These are phyloP conservation scores for Drosophila colorata DNA, from an alignment of 2,888 invertebrate genomes.

Conservation along the genomic window DNA sequence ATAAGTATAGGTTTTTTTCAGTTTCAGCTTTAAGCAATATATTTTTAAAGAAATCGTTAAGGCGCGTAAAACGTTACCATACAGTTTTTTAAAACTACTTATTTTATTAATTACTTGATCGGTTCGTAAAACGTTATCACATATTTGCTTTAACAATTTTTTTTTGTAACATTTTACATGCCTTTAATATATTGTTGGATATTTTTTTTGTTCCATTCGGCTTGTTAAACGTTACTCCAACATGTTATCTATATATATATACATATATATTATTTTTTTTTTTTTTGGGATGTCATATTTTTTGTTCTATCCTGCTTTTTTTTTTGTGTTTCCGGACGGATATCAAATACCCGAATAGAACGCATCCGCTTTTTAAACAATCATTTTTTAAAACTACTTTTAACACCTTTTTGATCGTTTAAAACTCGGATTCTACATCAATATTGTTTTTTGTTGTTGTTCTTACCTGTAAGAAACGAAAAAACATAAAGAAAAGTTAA, in stretches of 20 bases:
- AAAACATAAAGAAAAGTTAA: background rate
- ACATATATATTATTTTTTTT: constrained; percentile 1
- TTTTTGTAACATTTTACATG: constrained; percentile 67
- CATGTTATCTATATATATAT: too few relatives aligned
- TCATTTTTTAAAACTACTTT: background rate
- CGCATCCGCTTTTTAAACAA: constrained; percentile 29
- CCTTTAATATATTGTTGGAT: constrained; percentile 40
- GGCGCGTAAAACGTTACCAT: constrained; percentile 71
- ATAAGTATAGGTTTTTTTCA: constrained; percentile 3
- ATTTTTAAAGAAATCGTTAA: constrained; percentile 35
- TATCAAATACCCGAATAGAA: constrained; percentile 24
- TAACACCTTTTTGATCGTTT: constrained; percentile 26
- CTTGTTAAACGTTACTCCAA: constrained; percentile 60
- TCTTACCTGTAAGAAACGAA: constrained; percentile 25
- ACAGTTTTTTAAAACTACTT: constrained; percentile 10
- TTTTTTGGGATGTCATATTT: background rate
- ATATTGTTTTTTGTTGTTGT: background rate
- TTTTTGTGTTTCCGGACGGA: constrained; percentile 24
- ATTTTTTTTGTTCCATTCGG: constrained; percentile 15
- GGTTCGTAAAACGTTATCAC: constrained; percentile 41
- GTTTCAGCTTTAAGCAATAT: background rate
- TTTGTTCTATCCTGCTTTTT: constrained; percentile 12
- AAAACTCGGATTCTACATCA: constrained; percentile 8
- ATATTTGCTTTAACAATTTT: background rate
- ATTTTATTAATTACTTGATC: background rate